Evolutionary conservation across 2,113 vertebrate species (phyloP).

Genomic region (Chaetorhynchus papuensis): DNA sequence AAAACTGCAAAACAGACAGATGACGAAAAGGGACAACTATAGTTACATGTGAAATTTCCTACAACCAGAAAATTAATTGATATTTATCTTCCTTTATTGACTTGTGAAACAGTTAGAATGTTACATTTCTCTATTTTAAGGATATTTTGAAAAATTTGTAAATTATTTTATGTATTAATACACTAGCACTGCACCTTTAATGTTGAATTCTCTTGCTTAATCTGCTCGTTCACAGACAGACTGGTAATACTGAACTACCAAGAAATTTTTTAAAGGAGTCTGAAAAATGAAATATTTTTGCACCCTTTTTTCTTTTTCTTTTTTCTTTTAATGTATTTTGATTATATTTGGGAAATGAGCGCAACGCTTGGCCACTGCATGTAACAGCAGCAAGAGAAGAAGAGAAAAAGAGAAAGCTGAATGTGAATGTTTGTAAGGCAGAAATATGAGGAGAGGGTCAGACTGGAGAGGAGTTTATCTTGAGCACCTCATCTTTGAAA

Average conservation of each 20-base stretch:
- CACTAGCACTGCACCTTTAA: background rate
- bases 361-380: background rate
- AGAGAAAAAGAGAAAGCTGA: background rate
- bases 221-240: background rate
- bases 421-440: background rate
- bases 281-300: background rate
- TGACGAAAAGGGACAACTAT: background rate
- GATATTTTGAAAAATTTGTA: background rate
- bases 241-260: background rate
- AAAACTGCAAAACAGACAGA: background rate
- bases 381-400: background rate
- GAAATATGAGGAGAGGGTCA: background rate
- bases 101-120: background rate
- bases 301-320: background rate
- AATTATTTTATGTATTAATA: background rate
- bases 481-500: slow-evolving; percentile 41
- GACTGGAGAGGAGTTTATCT: background rate
- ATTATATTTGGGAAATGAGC: background rate
- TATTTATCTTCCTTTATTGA: background rate
- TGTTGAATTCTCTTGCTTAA: background rate
- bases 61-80: background rate
- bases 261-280: background rate
- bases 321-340: background rate
- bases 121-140: background rate
- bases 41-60: background rate